Evolutionary conservation across 2,113 vertebrate species (phyloP), one percentile per base, ranked within the genome.

Genomic region (Micronycteris hirsuta): DNA sequence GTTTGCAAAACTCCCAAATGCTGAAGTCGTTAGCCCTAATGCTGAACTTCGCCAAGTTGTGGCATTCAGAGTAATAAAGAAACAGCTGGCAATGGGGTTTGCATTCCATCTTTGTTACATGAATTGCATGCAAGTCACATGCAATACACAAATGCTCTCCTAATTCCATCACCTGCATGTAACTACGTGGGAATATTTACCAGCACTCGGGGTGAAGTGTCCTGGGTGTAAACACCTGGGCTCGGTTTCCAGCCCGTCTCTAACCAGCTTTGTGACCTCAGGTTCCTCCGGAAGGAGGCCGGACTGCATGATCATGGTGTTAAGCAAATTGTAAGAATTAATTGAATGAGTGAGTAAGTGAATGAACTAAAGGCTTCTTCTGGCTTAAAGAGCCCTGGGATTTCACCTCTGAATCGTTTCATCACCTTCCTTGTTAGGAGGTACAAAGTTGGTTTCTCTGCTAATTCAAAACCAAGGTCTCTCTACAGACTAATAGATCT

Each of bases 71-170:
- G 54, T 52, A 85, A 89, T 33, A 95, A 80, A 74, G 83, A 93
- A 63, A 58, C 63, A 58, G 61, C 73, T 86, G 19, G 78, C 68
- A 45, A 49, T 94, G 82, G 61, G 41, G 56, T 52, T 76, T 81
- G 7, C 47, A 86, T 85, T 94, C 95, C 92, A 89, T 89, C 83
- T 93, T 91, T 94, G 92, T 71, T 89, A 58, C n/a, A 20, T 17
- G 76, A 67, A 89, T 94, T 94, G n/a, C 38, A 89, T 94, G 93
- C 94, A 76, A 71, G 86, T 89, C 91, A 84, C 95, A 94, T 36
- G 54, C 92, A 91, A 26, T 56, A 73, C 41, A 73, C 97, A 97
- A 94, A 94, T 84, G 93, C 84, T 93, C 20, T 89, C 73, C 65
- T 54, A 7, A 9, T 91, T 91, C 87, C 67, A 65, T 73, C 77